Conservation (phyloP, 2,113 vertebrate species). For the Felis catus region F.catus_Fca126_mat1.0 CM031412.1:123530501-123531000, state of each 20-base stretch:
- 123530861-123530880: neutral
- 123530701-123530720: neutral
- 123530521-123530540: slow-evolving; percentile 17
- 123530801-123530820: neutral
- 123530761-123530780: neutral
- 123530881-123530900: neutral
- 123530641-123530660: neutral
- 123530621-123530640: neutral
- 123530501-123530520: slow-evolving; percentile 92
- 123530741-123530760: neutral
- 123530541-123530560: neutral
- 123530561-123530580: neutral
- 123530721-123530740: neutral
- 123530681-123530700: neutral
- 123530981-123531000: neutral
- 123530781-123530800: neutral
- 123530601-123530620: neutral
- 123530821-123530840: neutral
- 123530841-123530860: neutral
- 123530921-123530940: neutral
- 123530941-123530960: neutral
- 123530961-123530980: neutral
- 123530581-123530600: neutral
- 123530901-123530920: neutral
- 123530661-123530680: neutral